Base-by-base conservation (phyloP, 2,888 invertebrate species). In the Agrilus biguttatus region DNA sequence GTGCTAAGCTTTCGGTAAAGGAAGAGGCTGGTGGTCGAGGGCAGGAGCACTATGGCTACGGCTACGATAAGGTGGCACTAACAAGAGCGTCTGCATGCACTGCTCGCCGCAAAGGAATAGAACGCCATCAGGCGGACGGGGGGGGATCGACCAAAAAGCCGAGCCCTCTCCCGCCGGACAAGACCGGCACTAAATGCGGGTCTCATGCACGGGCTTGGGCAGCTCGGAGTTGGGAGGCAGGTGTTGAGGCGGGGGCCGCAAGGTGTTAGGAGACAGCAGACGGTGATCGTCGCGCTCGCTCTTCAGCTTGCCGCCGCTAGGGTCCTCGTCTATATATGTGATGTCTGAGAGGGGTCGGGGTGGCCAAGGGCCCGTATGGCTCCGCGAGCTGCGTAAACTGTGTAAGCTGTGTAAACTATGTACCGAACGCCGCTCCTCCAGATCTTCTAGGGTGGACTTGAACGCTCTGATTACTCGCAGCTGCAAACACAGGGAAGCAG, bases 401-500 rank as follows among this genome's bases (percentile, higher is more conserved):
- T 87, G 87, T 73, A 88, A 82, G 69, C 88, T 89, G 72, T 89
- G 89, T 71, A 90, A 83, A 78, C 92, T 92, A 82, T 95, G 93
- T 72, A 93, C 84, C 70, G 93, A 95, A 71, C 96, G 90, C 63
- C 93, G 85, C 75, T 98, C 97, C 76, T 92, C 96, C 77, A 97
- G 77, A 77, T 97, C 97, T 82, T 98, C 97, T 80, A 98, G 80
- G 67, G 87, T 95, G 65, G 93, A 93, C 78, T 89, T 93, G 89
- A 97, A 98, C 70, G 97, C 97, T 78, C 95, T 90, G 77, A 97
- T 95, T 75, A 98, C 97, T 75, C 97, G 91, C 77, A 97, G 86
- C 97, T 97, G 93, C 78, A 88, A 89, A 79, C 75, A 75, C 69
- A 74, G 73, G 74, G 73, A 63, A 66, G 66, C 65, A 64, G 65